Percentiles rank a stretch among this genome's conserved stretches.
Evolutionary conservation across 2,113 vertebrate genomes (phyloP).

Genomic region (Tylochromis polylepis): DNA sequence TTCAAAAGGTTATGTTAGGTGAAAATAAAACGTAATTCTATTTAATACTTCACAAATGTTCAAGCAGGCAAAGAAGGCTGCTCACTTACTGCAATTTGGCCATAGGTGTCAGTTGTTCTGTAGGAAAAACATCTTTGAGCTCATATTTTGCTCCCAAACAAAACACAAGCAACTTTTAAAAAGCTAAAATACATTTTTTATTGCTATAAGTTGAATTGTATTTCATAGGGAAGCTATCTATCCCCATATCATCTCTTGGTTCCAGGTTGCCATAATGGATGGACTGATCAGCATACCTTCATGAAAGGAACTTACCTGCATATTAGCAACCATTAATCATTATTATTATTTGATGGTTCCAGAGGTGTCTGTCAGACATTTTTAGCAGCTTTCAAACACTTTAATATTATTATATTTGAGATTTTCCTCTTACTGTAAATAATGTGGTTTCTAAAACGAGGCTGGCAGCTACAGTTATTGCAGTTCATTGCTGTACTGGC

Average conservation of each 20-base stretch:
- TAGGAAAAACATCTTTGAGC: background rate
- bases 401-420: background rate
- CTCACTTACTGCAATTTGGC: background rate
- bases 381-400: background rate
- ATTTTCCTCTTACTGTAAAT: background rate
- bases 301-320: background rate
- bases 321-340: background rate
- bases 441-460: background rate
- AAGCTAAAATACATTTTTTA: accelerated
- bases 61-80: background rate
- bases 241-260: background rate
- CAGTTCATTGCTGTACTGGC: background rate
- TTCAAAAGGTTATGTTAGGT: background rate
- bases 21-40: background rate
- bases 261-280: background rate
- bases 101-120: background rate
- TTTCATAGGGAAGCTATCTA: background rate
- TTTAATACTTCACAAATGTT: background rate
- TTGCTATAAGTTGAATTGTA: background rate
- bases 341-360: background rate
- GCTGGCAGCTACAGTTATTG: background rate
- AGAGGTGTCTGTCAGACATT: background rate
- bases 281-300: background rate
- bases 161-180: background rate
- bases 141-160: background rate